These are phyloP conservation scores for Porites lobata DNA, from an alignment of 92 coral and sea anemone species.

Conservation along the genomic window DNA sequence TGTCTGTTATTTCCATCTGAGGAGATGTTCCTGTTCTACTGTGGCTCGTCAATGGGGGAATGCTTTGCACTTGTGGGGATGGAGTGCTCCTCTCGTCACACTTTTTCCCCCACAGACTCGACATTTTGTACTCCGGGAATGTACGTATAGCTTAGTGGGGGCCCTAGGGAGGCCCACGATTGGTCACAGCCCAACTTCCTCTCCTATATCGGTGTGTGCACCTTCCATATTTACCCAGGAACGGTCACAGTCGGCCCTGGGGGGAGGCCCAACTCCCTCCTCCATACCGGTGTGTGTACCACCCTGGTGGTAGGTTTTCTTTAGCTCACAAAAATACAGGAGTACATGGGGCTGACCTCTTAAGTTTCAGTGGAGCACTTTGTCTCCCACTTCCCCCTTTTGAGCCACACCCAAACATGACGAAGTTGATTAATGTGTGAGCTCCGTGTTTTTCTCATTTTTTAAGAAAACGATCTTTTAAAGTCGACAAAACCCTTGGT, in stretches of 20 bases:
- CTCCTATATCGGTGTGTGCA: neutral
- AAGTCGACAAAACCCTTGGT: no score
- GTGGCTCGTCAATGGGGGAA: conserved; percentile 29
- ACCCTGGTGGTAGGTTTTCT: no score
- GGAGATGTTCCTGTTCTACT: neutral
- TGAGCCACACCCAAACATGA: conserved; percentile 11
- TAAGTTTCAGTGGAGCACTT: neutral
- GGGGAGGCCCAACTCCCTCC: conserved; percentile 31
- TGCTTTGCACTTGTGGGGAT: conserved; percentile 49
- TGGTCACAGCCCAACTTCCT: conserved; percentile 12
- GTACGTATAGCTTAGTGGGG: conserved; percentile 15
- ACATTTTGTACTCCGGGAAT: neutral
- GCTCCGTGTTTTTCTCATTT: no score
- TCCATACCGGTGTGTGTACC: neutral
- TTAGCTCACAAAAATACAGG: no score
- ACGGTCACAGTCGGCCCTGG: conserved; percentile 10
- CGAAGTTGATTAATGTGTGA: no score
- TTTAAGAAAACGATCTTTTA: no score
- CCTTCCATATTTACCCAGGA: conserved; percentile 17
- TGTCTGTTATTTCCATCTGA: no score
- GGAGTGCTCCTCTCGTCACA: conserved; percentile 46
- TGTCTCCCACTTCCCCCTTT: conserved; percentile 26
- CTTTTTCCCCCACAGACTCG: conserved; percentile 36
- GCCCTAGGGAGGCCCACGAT: neutral
- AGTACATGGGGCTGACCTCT: neutral